Evolutionary conservation across 2,888 invertebrate species (phyloP).

Genomic region (Eupithecia vulgata): DNA sequence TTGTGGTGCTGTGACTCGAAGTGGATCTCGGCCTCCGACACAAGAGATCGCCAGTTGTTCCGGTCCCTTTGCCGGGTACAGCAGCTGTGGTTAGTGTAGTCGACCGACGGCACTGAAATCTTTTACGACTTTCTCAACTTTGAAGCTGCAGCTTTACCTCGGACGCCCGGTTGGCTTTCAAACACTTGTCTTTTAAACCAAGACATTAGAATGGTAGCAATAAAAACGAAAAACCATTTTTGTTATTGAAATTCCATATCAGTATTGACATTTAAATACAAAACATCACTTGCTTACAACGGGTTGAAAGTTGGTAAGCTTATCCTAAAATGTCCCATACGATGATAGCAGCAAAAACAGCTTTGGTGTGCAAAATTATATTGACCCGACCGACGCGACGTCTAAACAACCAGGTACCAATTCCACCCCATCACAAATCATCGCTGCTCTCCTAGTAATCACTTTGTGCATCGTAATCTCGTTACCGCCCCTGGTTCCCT

Average conservation of each 20-base stretch:
- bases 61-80: neutral
- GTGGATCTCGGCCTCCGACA: neutral
- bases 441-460: constrained; percentile 46
- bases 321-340: too few species aligned
- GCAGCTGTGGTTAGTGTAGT: neutral
- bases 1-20: neutral
- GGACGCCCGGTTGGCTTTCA: too few species aligned
- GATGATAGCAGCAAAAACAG: too few species aligned
- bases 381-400: neutral
- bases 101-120: neutral
- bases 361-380: too few species aligned
- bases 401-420: constrained; percentile 6
- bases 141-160: too few species aligned
- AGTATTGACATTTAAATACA: neutral
- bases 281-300: too few species aligned
- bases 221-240: neutral
- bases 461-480: constrained; percentile 57
- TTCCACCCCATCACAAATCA: constrained; percentile 45
- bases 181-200: too few species aligned
- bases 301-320: too few species aligned
- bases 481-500: constrained; percentile 55
- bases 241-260: neutral
- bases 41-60: neutral
- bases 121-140: neutral
- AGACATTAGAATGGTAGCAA: too few species aligned